Base-by-base conservation (phyloP, 2,113 vertebrate genomes). In the Scytalopus superciliaris region DNA sequence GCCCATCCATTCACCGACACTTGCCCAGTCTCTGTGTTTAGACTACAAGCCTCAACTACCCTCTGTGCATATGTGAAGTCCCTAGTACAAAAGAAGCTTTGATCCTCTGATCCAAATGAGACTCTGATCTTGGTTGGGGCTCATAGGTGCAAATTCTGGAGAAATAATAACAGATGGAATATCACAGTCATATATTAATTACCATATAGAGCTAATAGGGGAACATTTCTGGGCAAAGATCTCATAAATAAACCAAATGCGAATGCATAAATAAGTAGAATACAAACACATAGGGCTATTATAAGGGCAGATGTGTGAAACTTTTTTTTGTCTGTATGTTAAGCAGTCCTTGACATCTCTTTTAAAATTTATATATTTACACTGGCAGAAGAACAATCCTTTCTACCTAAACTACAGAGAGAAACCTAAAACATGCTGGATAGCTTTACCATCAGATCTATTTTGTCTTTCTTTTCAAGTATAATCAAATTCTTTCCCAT, bases 181-280 rank as follows among this genome's bases (percentile, higher is more conserved):
- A 93, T 77, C 90, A 94, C 40, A 94, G 94, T 55, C 42, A 80
- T 80, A 64, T 84, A 93, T 80, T 94, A 88, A 87, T 92, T 91
- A 91, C 85, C 85, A 91, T 90, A 87, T 6, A 93, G 91, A 96
- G 76, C 84, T 78, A 94, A 94, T 77, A 79, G 76, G 39, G 72
- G 35, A 88, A 94, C 22, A 30, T 75, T 93, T 90, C 83, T 94
- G 90, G 87, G 82, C 87, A 95, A 83, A 88, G 92, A 47, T 81
- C 93, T 96, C 90, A 95, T 89, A 96, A 96, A 96, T 94, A 97
- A 97, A 96, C 83, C 69, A 87, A 94, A 94, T 84, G 17, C 6
- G 79, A 93, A 97, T 94, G 94, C 94, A 97, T 96, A 95, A 96
- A 84, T 96, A 96, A 96, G 95, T 88, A 93, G 94, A 91, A 96